phyloP scores from a whole-genome alignment of 2,113 vertebrate genomes.

The Seriola rivoliana region DNA sequence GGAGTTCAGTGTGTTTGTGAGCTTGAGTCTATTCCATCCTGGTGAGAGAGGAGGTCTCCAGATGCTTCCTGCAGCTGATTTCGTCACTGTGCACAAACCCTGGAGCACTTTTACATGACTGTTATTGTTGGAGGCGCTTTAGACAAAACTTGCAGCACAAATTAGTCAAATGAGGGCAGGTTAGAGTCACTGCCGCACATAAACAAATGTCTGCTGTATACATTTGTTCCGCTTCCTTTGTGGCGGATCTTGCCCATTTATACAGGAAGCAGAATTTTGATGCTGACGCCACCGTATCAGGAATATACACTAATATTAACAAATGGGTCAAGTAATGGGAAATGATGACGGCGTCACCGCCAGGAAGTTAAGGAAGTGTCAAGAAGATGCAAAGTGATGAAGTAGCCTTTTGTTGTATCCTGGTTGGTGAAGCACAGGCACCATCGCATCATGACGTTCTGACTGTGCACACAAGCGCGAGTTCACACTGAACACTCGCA shows the following conservation, averaged over 20 bases:
- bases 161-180: constrained; percentile 48
- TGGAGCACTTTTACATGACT: constrained; percentile 45
- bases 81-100: constrained; percentile 62
- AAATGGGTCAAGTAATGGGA: constrained; percentile 45
- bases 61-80: constrained; percentile 82
- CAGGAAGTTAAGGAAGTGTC: constrained; percentile 37
- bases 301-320: constrained; percentile 56
- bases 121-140: constrained; percentile 69
- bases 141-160: constrained; percentile 37
- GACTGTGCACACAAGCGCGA: not conserved
- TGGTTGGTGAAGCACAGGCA: not conserved
- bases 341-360: constrained; percentile 35
- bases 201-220: constrained; percentile 53
- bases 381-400: constrained; percentile 41
- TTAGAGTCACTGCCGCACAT: constrained; percentile 37
- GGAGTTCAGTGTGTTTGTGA: constrained; percentile 13
- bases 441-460: not conserved
- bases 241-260: constrained; percentile 28
- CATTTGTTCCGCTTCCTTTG: constrained; percentile 52
- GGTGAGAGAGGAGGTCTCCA: constrained; percentile 69
- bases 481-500: not conserved
- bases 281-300: constrained; percentile 34
- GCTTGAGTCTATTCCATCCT: constrained; percentile 66
- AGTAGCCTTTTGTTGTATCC: constrained; percentile 25
- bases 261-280: constrained; percentile 57